phyloP scores from a whole-genome alignment of 2,113 vertebrate species.

The Daubentonia madagascariensis region DNA sequence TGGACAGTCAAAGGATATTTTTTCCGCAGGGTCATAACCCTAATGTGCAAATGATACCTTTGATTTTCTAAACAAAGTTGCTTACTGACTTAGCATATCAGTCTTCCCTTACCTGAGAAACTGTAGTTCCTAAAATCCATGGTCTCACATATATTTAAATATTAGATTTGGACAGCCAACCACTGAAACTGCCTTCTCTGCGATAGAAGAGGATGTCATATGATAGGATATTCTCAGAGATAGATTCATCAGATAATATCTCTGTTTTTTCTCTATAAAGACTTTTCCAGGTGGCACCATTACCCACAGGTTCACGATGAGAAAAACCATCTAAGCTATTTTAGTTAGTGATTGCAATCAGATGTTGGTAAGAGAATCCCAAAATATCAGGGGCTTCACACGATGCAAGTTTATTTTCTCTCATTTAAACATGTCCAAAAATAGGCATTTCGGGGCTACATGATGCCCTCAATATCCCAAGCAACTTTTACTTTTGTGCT shows the following conservation, averaged over 20 bases:
- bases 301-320: not conserved
- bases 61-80: conserved; percentile 13
- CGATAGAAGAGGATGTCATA: not conserved
- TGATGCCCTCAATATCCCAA: not conserved
- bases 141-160: not conserved
- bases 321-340: not conserved
- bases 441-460: not conserved
- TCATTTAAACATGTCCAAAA: not conserved
- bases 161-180: not conserved
- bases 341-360: not conserved
- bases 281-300: not conserved
- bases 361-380: not conserved
- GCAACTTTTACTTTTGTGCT: not conserved
- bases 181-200: not conserved
- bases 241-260: not conserved
- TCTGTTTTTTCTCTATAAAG: not conserved
- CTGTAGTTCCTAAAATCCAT: not conserved
- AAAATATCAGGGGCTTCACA: not conserved
- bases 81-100: not conserved
- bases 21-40: not conserved
- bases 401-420: not conserved
- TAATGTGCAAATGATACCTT: not conserved
- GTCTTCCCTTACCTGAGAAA: not conserved
- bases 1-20: not conserved
- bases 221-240: not conserved